Evolutionary conservation across 2,113 vertebrate species (phyloP), one percentile per base, ranked within the genome.

Genomic region (Pteruthius melanotis): DNA sequence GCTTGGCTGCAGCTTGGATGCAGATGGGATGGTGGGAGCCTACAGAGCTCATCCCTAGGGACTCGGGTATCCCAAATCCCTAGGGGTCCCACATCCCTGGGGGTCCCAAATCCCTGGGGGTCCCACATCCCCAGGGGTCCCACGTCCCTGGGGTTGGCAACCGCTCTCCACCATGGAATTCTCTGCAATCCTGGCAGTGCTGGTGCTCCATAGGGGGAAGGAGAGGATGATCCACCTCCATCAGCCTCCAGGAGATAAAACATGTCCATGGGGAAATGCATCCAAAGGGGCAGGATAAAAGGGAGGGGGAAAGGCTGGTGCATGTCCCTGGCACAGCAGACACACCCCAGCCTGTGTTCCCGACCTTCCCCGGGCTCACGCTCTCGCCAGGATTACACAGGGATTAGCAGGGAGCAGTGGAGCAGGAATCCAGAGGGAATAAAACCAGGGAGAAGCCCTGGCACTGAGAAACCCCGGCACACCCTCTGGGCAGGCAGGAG

Each of bases 81-180:
- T 22, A 11, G 3, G 19, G 30, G 18, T 22, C 10, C 2, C 45
- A 20, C 4, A 0, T 47, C 7, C 8, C 1, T 1, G 44, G 19
- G 19, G 27, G 18, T 28, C 28, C 2, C 37, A 53, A 37, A 54
- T 53, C 30, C 16, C 22, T 7, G 3, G 1, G 6, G 12, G 1
- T 40, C 22, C 0, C 72, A 59, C 3, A 42, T 42, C 40, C n/a
- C n/a, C n/a, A n/a, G 20, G 20, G 27, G 15, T 30, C 22, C 1
- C 74, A 60, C 4, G 60, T 31, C 44, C 44, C 44, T 15, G 3
- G 5, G 7, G 12, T 4, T 8, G 44, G 24, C 6, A 44, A 31
- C 4, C 0, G 0, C 30, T 72, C 53, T 53, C 42, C 18, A 7
- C 42, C 53, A 4, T 0, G 2, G 70, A 39, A 27, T 42, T 60